These are phyloP conservation scores for Phacellophora camtschatica DNA, from an alignment of 30 jellyfish, hydroid and myxozoan genomes.

Conservation along the genomic window DNA sequence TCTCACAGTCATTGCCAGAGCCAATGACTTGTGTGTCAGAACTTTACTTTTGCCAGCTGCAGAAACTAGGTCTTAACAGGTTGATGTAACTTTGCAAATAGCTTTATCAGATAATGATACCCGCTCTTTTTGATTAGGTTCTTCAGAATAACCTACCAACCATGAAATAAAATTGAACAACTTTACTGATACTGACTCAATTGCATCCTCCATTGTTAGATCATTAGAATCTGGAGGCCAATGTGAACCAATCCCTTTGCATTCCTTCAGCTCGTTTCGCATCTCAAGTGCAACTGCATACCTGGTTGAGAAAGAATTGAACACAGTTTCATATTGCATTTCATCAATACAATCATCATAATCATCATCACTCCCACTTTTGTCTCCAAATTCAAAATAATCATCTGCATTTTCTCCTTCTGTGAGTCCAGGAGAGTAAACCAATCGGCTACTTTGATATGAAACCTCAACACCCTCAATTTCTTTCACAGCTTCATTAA, in stretches of 20 bases:
- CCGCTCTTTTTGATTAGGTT: background rate
- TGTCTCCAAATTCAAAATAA: background rate
- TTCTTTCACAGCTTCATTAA: slow-evolving; percentile 9
- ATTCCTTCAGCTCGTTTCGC: slow-evolving; percentile 3
- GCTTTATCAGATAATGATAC: background rate
- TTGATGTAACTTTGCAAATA: slow-evolving; percentile 2
- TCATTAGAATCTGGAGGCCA: slow-evolving; percentile 59
- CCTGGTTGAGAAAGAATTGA: background rate
- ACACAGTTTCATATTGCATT: background rate
- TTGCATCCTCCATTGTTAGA: slow-evolving; percentile 7
- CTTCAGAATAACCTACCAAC: slow-evolving; percentile 35
- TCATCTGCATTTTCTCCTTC: slow-evolving; percentile 1
- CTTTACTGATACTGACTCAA: slow-evolving; percentile 29
- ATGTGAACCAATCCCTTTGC: slow-evolving; percentile 6
- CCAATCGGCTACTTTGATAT: slow-evolving; percentile 19
- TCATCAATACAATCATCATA: background rate
- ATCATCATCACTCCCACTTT: background rate
- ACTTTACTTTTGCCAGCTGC: slow-evolving; percentile 32
- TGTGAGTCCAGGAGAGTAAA: background rate
- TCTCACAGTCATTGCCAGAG: slow-evolving; percentile 58
- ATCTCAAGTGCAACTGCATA: background rate
- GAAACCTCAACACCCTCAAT: background rate
- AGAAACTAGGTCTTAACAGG: slow-evolving; percentile 49
- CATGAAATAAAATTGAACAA: slow-evolving; percentile 45
- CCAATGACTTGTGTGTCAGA: slow-evolving; percentile 33